Evolutionary conservation across 2,113 vertebrate genomes (phyloP), one percentile per base, ranked within the genome.

Genomic region (Muscicapa adusta): DNA sequence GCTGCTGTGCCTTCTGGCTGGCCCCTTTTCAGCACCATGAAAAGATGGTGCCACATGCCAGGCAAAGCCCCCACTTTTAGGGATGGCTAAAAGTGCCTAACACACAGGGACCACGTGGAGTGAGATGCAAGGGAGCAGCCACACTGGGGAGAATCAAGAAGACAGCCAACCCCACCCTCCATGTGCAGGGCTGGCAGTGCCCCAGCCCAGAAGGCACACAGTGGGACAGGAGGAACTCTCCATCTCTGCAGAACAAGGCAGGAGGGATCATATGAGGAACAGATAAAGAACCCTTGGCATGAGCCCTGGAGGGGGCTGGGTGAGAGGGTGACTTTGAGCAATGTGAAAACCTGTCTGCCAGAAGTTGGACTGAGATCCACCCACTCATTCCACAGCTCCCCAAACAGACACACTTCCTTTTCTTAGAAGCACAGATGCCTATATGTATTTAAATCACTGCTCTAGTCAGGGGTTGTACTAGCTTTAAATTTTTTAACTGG

Each of bases 401-500:
- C 74, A 96, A 97, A 96, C 93, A 96, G 91, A 89, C 94, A 95
- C 85, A 91, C 45, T 91, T 90, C 67, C 86, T 95, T 94, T 96
- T 96, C 89, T 96, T 96, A 96, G 95, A 94, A 96, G 63, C 94
- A 92, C 88, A 94, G 89, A 95, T 96, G 92, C 80, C 89, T 96
- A 93, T 96, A 93, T 95, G 84, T 93, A 95, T 94, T 87, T 94
- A 95, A 96, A 93, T 71, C 82, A 36, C 80, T 83, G 58, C 84
- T 94, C 70, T 73, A 96, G 87, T 93, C 96, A 94, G 89, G 85
- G 92, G 85, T 95, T 94, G 80, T 91, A 95, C 86, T 78, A 93
- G 61, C 80, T 91, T 83, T 63, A 96, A 80, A 96, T 96, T 91
- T 73, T 92, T 54, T 70, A 94, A 84, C 47, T 20, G 51, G 61